These are phyloP conservation scores for Notechis scutatus DNA, from an alignment of 2,113 vertebrate genomes.

Conservation along the genomic window DNA sequence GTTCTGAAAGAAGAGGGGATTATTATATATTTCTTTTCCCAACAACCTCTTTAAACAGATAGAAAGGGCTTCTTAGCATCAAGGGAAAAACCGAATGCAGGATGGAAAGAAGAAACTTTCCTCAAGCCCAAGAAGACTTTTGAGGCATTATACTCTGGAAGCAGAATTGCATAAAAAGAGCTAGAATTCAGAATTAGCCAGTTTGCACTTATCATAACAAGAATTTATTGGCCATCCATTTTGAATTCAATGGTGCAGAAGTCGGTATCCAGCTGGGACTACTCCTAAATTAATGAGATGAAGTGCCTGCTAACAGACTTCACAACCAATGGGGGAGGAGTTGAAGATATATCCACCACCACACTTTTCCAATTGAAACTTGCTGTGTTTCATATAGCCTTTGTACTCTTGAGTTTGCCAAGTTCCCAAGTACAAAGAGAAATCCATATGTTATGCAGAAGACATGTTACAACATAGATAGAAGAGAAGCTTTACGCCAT, in stretches of 20 bases:
- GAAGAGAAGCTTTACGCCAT: background rate
- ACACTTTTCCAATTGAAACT: background rate
- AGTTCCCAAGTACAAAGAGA: background rate
- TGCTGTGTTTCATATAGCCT: background rate
- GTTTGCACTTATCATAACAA: background rate
- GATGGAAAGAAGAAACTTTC: background rate
- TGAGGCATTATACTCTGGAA: background rate
- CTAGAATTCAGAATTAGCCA: background rate
- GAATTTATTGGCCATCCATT: background rate
- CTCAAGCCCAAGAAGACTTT: background rate
- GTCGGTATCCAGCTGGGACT: background rate
- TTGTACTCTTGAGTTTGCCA: background rate
- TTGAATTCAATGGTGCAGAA: background rate
- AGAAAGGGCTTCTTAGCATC: background rate
- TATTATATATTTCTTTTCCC: background rate
- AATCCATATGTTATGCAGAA: background rate
- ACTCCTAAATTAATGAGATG: background rate
- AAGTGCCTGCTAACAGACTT: background rate
- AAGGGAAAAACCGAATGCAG: background rate
- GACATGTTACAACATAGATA: background rate
- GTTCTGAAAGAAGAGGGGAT: background rate
- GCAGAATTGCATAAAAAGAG: background rate
- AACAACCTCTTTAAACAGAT: background rate
- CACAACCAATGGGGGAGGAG: background rate
- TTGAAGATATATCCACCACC: background rate